These are phyloP conservation scores for Magallana gigas DNA, from an alignment of 1,140 invertebrate genomes.

Conservation along the genomic window DNA sequence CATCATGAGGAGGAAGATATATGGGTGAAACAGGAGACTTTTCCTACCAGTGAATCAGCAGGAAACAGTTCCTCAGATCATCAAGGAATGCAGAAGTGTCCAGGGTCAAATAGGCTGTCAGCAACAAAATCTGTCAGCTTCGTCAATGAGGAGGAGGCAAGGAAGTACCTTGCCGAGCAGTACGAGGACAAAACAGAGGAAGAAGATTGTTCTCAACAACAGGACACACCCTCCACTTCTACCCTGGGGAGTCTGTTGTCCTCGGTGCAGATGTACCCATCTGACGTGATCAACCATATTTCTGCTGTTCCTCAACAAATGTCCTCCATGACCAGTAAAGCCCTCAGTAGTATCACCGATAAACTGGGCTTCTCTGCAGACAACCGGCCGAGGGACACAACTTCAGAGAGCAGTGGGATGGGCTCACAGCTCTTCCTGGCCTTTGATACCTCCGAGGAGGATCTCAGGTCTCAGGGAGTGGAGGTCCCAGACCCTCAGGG, in stretches of 20 bases:
- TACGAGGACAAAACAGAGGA: conserved; percentile 64
- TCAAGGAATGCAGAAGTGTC: background rate
- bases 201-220: background rate
- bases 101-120: conserved; percentile 10
- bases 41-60: background rate
- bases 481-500: background rate
- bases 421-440: conserved; percentile 43
- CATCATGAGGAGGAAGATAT: background rate
- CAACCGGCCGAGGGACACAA: conserved; percentile 3
- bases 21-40: conserved; percentile 22
- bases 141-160: conserved; percentile 71
- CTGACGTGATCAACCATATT: conserved; percentile 42
- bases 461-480: conserved; percentile 16
- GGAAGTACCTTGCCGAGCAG: conserved; percentile 73
- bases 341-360: conserved; percentile 65
- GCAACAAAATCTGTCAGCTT: conserved; percentile 54
- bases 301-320: conserved; percentile 55
- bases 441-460: conserved; percentile 52
- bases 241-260: conserved; percentile 43
- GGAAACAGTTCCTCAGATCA: background rate
- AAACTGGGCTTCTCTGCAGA: conserved; percentile 44
- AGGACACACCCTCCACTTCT: background rate
- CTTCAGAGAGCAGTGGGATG: conserved; percentile 49
- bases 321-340: conserved; percentile 69
- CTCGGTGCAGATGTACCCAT: conserved; percentile 45